A percentile compares a stretch with the other conserved stretches of the same genome.
These are phyloP conservation scores for Argynnis bischoffii DNA, from an alignment of 2,888 invertebrate species.

Conservation along the genomic window DNA sequence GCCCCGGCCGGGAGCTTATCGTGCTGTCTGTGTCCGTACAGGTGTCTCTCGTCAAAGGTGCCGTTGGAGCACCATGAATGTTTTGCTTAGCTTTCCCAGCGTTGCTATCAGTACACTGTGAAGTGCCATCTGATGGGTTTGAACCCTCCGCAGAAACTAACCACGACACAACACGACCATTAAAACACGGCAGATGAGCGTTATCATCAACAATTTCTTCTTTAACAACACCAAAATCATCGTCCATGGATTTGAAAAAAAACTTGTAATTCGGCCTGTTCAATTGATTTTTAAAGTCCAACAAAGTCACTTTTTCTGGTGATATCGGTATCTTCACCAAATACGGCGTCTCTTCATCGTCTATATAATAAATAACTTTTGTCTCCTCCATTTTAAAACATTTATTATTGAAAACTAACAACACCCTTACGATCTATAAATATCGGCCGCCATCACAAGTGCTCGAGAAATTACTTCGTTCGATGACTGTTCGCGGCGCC, in stretches of 20 bases:
- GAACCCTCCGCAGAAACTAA: too few relatives aligned
- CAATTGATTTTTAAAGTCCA: slow-evolving; percentile 99
- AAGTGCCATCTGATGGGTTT: too few relatives aligned
- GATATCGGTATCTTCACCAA: slow-evolving; percentile 98
- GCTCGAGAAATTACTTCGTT: too few relatives aligned
- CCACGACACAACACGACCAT: too few relatives aligned
- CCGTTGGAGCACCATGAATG: too few relatives aligned
- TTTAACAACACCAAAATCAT: slow-evolving; percentile 99
- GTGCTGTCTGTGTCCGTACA: too few relatives aligned
- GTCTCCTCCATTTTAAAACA: slow-evolving; percentile 93
- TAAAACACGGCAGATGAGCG: slow-evolving; percentile 97
- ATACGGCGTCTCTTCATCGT: slow-evolving; percentile 99
- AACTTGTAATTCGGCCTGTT: slow-evolving; percentile 99
- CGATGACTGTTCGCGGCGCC: too few relatives aligned
- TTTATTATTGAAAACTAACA: slow-evolving; percentile 76
- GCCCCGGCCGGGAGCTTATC: too few relatives aligned
- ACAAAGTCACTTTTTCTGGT: slow-evolving; percentile 97
- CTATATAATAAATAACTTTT: slow-evolving; percentile 99
- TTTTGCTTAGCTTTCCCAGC: too few relatives aligned
- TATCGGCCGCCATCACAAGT: slow-evolving; percentile 81
- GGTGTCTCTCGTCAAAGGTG: too few relatives aligned
- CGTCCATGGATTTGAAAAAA: slow-evolving; percentile 99
- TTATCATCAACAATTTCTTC: slow-evolving; percentile 99
- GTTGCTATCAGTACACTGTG: too few relatives aligned
- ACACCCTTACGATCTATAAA: slow-evolving; percentile 79